A percentile compares a stretch with the other conserved stretches of the same genome.
phyloP scores from a whole-genome alignment of 2,888 invertebrate species.

The Tribolium freemani region DNA sequence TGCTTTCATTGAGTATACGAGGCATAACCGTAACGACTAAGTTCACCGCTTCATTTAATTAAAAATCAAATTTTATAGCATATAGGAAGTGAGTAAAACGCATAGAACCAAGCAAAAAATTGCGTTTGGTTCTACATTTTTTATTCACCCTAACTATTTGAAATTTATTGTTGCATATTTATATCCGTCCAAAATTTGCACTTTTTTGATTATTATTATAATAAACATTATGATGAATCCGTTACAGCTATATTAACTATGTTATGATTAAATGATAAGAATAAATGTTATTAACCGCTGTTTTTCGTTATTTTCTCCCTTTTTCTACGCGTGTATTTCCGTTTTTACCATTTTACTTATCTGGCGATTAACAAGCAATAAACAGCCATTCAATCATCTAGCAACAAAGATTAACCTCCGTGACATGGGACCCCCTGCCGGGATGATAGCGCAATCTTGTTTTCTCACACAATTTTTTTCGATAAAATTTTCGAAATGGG shows the following conservation, averaged over 20 bases:
- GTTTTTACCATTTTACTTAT: not conserved
- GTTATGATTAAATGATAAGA: constrained; percentile 2
- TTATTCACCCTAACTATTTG: no score
- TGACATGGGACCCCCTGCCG: constrained; percentile 22
- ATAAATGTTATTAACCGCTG: not conserved
- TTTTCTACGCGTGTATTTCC: not conserved
- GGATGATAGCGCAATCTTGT: constrained; percentile 18
- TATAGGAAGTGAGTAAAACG: no score
- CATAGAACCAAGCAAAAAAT: no score
- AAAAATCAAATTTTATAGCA: no score
- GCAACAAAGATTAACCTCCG: constrained; percentile 7
- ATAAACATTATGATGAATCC: not conserved
- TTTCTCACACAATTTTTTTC: constrained; percentile 8
- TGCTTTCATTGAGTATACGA: not conserved
- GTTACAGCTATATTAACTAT: not conserved
- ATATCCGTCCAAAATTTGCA: constrained; percentile 9
- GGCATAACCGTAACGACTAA: no score
- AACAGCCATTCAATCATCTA: not conserved
- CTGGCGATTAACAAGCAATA: not conserved
- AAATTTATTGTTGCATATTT: not conserved
- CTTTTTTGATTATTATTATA: not conserved
- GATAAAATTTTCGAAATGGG: constrained; percentile 30
- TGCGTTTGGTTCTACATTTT: no score
- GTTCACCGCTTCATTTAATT: no score
- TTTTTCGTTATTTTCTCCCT: not conserved